A percentile compares a stretch with the other conserved stretches of the same genome.
phyloP scores from a whole-genome alignment of 2,888 invertebrate genomes.

The Ophioninae sp. region DNA sequence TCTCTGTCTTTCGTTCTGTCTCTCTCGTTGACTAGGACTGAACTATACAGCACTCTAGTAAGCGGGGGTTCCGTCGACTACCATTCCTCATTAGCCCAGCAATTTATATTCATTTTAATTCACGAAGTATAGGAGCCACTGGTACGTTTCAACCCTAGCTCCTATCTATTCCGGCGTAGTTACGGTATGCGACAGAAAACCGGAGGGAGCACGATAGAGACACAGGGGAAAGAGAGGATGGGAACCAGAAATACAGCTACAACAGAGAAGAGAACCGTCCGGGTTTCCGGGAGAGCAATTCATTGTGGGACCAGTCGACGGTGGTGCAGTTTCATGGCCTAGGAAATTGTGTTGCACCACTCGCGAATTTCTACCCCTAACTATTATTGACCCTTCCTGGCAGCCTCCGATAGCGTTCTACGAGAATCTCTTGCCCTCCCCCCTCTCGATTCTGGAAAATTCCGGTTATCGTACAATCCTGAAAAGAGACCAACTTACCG shows the following conservation, averaged over 20 bases:
- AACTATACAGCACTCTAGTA: slow-evolving; percentile 29
- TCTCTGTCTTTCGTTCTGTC: not conserved
- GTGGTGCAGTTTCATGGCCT: slow-evolving; percentile 43
- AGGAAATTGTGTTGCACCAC: slow-evolving; percentile 19
- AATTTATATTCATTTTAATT: slow-evolving; percentile 65
- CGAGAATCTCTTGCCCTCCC: slow-evolving; percentile 30
- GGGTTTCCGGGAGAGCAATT: slow-evolving; percentile 46
- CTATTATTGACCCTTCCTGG: slow-evolving; percentile 23
- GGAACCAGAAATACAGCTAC: not conserved
- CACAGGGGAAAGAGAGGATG: not conserved
- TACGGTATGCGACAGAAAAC: slow-evolving; percentile 10
- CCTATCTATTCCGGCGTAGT: slow-evolving; percentile 46
- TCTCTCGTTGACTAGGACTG: slow-evolving; percentile 7
- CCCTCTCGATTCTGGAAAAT: not conserved
- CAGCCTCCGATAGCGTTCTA: slow-evolving; percentile 33
- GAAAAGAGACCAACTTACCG: too few species aligned
- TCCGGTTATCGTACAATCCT: too few species aligned
- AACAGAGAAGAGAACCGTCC: slow-evolving; percentile 34
- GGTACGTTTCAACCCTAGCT: slow-evolving; percentile 34
- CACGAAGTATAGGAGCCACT: slow-evolving; percentile 43
- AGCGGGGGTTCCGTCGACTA: slow-evolving; percentile 48
- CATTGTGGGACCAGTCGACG: slow-evolving; percentile 45
- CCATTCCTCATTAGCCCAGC: slow-evolving; percentile 61
- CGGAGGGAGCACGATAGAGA: slow-evolving; percentile 2
- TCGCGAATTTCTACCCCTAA: slow-evolving; percentile 12